Conservation (phyloP, 2,113 vertebrate species). For the Rhea pennata region DNA sequence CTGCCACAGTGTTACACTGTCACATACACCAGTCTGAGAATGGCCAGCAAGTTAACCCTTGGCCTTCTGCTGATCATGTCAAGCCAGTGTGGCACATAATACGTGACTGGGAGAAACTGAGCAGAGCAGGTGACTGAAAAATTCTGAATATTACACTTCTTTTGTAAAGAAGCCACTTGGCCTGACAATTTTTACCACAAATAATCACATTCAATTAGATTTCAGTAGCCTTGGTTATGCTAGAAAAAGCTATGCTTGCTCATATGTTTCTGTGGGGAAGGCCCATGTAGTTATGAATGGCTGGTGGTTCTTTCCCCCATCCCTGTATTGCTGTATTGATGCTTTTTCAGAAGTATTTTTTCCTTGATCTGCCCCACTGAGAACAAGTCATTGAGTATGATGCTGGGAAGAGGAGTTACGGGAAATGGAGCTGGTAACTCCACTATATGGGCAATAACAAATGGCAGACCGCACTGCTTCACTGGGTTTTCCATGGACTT, state of each 20-base stretch:
- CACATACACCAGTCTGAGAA: background rate
- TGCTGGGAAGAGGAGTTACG: background rate
- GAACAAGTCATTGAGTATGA: background rate
- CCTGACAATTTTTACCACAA: background rate
- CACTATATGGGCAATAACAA: background rate
- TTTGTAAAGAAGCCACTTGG: background rate
- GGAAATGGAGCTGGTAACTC: background rate
- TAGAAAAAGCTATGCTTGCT: background rate
- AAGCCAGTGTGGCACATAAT: background rate
- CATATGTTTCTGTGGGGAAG: background rate
- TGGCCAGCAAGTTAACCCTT: background rate
- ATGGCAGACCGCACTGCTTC: background rate
- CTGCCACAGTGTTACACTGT: background rate
- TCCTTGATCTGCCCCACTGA: background rate
- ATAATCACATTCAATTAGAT: background rate
- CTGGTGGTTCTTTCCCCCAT: background rate
- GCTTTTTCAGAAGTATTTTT: background rate
- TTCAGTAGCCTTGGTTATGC: background rate
- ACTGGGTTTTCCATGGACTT: background rate
- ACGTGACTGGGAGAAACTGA: background rate
- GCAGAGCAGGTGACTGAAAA: background rate
- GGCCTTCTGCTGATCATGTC: background rate
- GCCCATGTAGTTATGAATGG: background rate
- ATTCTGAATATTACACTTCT: background rate
- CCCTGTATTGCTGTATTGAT: accelerated